Percentiles rank a stretch among this genome's conserved stretches.
These are phyloP conservation scores for Pholis gunnellus DNA, from an alignment of 2,113 vertebrate species.

Conservation along the genomic window DNA sequence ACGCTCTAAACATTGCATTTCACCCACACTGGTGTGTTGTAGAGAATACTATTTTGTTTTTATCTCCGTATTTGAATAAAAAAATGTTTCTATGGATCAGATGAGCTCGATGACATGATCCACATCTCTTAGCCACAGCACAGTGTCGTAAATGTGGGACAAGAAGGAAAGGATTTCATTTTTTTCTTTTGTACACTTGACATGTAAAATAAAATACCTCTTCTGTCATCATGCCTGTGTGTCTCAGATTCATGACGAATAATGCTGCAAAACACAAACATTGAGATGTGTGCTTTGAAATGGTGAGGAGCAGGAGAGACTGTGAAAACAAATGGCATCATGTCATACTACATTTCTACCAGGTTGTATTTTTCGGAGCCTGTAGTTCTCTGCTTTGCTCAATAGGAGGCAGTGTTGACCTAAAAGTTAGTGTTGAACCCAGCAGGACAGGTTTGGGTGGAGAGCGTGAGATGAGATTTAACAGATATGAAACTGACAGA, in stretches of 20 bases:
- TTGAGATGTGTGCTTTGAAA: background rate
- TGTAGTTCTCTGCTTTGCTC: background rate
- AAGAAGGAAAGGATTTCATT: background rate
- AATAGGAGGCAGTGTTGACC: slow-evolving; percentile 13
- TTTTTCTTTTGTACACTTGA: background rate
- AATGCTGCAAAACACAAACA: background rate
- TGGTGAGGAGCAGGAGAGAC: background rate
- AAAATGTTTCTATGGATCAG: background rate
- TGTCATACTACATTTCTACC: background rate
- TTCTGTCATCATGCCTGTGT: background rate
- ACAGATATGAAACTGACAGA: background rate
- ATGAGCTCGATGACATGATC: background rate
- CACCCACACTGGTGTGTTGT: background rate
- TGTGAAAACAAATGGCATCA: background rate
- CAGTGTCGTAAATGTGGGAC: background rate
- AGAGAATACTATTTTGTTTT: background rate
- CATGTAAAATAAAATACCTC: background rate
- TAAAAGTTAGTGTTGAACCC: background rate
- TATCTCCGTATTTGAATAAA: background rate
- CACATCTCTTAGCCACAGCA: background rate
- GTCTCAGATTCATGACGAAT: background rate
- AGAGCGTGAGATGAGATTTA: background rate
- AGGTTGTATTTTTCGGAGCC: background rate
- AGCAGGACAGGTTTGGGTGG: background rate
- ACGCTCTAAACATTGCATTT: background rate